Evolutionary conservation across 2,113 vertebrate species (phyloP).

Genomic region (Crotophaga sulcirostris): DNA sequence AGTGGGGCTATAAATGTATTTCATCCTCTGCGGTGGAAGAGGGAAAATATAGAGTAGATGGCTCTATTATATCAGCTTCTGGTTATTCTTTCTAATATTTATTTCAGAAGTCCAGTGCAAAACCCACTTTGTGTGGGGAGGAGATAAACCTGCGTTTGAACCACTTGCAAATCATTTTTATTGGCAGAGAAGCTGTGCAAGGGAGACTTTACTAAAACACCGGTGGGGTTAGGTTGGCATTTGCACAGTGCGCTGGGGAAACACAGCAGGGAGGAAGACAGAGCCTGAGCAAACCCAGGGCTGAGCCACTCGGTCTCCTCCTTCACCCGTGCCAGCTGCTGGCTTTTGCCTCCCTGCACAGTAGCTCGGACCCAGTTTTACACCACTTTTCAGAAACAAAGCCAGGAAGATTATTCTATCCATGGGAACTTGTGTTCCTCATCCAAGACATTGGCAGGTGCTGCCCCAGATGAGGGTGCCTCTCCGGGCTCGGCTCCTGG

Average conservation of each 20-base stretch:
- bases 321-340: fast-evolving
- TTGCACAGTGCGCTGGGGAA: neutral
- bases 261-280: neutral
- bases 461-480: neutral
- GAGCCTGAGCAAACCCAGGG: fast-evolving
- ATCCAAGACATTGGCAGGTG: neutral
- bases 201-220: neutral
- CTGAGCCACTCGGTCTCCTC: neutral
- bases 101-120: neutral
- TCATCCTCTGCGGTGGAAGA: neutral
- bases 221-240: neutral
- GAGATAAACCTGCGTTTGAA: slow-evolving; percentile 6
- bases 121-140: neutral
- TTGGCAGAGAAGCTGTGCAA: neutral
- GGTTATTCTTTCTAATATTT: neutral
- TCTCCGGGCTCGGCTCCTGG: neutral
- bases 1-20: slow-evolving; percentile 46
- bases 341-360: fast-evolving
- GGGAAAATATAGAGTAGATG: neutral
- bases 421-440: neutral
- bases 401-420: neutral
- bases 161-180: slow-evolving; percentile 35
- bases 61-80: neutral
- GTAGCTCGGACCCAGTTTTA: fast-evolving
- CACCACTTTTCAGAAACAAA: neutral